These are phyloP conservation scores for Julus scanicus DNA, from an alignment of 2,888 invertebrate genomes.

Conservation along the genomic window DNA sequence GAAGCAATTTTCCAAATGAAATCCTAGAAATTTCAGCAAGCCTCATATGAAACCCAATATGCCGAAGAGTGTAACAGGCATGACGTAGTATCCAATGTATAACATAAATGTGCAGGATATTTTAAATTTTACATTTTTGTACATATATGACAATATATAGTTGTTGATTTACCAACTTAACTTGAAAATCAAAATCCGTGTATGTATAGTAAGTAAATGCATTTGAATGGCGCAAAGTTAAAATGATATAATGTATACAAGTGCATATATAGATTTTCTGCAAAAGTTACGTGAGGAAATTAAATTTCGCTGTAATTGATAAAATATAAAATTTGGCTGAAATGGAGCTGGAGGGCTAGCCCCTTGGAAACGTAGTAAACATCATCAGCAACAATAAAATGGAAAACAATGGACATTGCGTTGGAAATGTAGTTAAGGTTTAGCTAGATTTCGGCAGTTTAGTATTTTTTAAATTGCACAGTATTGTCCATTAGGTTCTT, in stretches of 20 bases:
- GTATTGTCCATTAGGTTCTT: background rate
- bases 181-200: no score
- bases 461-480: background rate
- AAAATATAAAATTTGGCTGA: no score
- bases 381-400: background rate
- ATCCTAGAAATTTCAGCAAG: conserved; percentile 31
- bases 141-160: no score
- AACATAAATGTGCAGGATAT: background rate
- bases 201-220: background rate
- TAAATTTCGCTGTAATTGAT: no score
- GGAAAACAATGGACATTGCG: background rate
- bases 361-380: no score
- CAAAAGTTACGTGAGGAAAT: no score
- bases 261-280: no score
- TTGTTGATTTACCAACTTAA: no score
- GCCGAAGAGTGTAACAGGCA: conserved; percentile 13
- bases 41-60: conserved; percentile 16
- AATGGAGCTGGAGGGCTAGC: no score
- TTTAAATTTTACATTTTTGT: background rate
- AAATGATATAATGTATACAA: no score
- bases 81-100: background rate
- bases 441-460: background rate
- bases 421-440: background rate
- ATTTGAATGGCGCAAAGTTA: background rate
- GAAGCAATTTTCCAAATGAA: conserved; percentile 44